phyloP scores from a whole-genome alignment of 2,888 invertebrate species.

The Idaea dimidiata region DNA sequence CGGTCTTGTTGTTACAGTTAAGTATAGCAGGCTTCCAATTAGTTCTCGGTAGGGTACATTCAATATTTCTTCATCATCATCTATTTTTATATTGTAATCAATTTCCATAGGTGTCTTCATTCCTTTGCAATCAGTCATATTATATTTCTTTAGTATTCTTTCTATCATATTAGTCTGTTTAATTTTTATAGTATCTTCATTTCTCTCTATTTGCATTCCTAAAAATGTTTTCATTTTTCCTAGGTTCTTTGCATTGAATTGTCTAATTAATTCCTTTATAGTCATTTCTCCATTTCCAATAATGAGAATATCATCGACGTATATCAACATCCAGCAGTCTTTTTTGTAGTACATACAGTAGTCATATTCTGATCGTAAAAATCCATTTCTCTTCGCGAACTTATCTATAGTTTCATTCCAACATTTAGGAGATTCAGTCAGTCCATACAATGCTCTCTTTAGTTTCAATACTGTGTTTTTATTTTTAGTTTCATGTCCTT shows the following conservation, averaged over 20 bases:
- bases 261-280: slow-evolving; percentile 9
- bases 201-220: slow-evolving; percentile 15
- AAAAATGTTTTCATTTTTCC: slow-evolving; percentile 14
- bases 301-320: slow-evolving; percentile 8
- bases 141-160: slow-evolving; percentile 13
- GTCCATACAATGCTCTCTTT: slow-evolving; percentile 23
- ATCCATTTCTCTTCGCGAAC: slow-evolving; percentile 12
- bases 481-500: slow-evolving; percentile 12
- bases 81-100: slow-evolving; percentile 8
- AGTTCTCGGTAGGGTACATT: slow-evolving; percentile 13
- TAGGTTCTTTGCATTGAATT: slow-evolving; percentile 17
- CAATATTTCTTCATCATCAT: neutral
- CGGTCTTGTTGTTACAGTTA: neutral
- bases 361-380: slow-evolving; percentile 14
- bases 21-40: slow-evolving; percentile 9
- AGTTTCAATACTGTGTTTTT: slow-evolving; percentile 14
- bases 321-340: slow-evolving; percentile 7
- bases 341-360: slow-evolving; percentile 18
- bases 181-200: slow-evolving; percentile 4
- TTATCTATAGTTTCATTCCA: slow-evolving; percentile 23
- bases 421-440: slow-evolving; percentile 23
- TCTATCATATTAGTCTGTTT: slow-evolving; percentile 9
- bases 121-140: slow-evolving; percentile 15
- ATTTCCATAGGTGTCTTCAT: slow-evolving; percentile 15
- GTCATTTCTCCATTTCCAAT: slow-evolving; percentile 10